A percentile compares a stretch with the other conserved stretches of the same genome.
phyloP scores from a whole-genome alignment of 53 echinoderm and acorn worm species.

The Mesocentrotus franciscanus region DNA sequence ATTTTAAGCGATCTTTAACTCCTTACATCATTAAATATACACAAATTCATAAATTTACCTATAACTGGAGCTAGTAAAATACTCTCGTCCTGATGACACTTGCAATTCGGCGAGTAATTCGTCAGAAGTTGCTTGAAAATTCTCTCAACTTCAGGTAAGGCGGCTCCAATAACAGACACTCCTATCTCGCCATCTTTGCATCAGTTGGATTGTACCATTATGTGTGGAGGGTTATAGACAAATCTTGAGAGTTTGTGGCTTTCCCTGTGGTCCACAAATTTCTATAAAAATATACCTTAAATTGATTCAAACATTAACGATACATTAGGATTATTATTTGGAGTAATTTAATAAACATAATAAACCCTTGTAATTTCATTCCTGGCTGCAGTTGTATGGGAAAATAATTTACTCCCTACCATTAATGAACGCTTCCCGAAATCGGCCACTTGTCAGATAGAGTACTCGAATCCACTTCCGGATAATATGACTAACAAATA shows the following conservation, averaged over 20 bases:
- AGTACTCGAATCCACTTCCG: slow-evolving; percentile 6
- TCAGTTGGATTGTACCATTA: not conserved
- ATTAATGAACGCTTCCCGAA: not conserved
- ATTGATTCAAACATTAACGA: not conserved
- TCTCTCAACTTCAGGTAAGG: not conserved
- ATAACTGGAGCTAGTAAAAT: not conserved
- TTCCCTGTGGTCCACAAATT: not conserved
- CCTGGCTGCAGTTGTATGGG: not conserved
- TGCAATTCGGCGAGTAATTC: not conserved
- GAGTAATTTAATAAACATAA: not conserved
- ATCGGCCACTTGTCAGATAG: slow-evolving; percentile 24
- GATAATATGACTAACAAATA: slow-evolving; percentile 22
- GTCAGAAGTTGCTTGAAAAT: not conserved
- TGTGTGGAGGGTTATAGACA: not conserved
- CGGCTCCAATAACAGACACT: not conserved
- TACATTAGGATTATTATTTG: not conserved
- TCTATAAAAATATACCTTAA: not conserved
- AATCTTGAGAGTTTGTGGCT: not conserved
- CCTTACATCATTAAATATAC: not conserved
- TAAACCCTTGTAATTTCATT: not conserved
- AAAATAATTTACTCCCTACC: not conserved
- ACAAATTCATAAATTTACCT: not conserved
- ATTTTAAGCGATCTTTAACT: not conserved
- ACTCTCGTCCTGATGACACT: not conserved
- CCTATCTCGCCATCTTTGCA: slow-evolving; percentile 38